phyloP scores from a whole-genome alignment of 2,797 vertebrate species.

The Channa striata region DNA sequence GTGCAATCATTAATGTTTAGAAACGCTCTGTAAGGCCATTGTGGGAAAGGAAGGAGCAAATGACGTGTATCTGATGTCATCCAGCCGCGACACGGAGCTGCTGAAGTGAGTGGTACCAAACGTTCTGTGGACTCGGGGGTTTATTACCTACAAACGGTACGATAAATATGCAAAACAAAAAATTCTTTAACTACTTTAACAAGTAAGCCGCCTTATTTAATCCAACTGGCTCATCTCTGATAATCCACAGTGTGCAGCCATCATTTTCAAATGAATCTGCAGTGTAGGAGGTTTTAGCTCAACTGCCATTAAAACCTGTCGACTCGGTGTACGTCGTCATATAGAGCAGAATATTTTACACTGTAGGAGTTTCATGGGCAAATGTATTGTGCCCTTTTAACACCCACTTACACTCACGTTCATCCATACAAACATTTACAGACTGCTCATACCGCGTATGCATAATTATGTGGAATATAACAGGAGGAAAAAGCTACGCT shows the following conservation, averaged over 20 bases:
- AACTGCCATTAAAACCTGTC: background rate
- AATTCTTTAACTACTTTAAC: too few relatives aligned
- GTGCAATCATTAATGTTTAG: too few relatives aligned
- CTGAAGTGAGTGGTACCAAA: too few relatives aligned
- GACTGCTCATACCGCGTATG: conserved; percentile 39
- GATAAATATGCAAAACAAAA: too few relatives aligned
- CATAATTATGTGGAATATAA: conserved; percentile 66
- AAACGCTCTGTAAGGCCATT: too few relatives aligned
- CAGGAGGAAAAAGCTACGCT: conserved; percentile 52
- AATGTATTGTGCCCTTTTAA: conserved; percentile 54
- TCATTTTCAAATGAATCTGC: background rate
- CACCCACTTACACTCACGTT: conserved; percentile 41
- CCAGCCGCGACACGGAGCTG: too few relatives aligned
- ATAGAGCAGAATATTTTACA: conserved; percentile 18
- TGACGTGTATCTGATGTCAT: too few relatives aligned
- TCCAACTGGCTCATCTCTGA: background rate
- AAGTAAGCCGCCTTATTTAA: too few relatives aligned
- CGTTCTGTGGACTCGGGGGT: too few relatives aligned
- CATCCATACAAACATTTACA: conserved; percentile 71
- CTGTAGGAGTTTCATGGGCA: conserved; percentile 13
- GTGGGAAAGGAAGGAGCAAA: too few relatives aligned
- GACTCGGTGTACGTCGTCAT: conserved; percentile 1
- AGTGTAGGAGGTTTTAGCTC: conserved; percentile 1
- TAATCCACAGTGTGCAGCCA: background rate
- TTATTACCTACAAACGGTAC: too few relatives aligned